Conservation (phyloP, 2,113 vertebrate species). For the Callocephalon fimbriatum region DNA sequence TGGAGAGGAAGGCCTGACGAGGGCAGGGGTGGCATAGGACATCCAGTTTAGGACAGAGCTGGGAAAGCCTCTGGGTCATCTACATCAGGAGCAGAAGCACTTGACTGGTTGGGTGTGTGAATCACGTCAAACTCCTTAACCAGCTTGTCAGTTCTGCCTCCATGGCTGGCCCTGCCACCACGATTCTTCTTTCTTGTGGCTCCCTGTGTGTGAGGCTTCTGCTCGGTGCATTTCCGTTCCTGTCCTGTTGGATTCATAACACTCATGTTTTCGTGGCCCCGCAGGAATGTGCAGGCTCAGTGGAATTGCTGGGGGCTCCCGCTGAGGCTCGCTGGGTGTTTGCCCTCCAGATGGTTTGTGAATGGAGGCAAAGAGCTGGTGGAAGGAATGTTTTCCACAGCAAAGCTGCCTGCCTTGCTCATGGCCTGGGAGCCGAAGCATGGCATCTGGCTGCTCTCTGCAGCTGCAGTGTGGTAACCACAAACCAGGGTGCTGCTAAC, state of each 20-base stretch:
- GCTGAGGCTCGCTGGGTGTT: neutral
- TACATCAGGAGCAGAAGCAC: conserved; percentile 94
- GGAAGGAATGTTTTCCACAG: neutral
- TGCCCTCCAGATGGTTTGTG: neutral
- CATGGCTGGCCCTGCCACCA: neutral
- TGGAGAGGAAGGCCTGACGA: conserved; percentile 87
- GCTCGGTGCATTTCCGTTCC: rapidly evolving
- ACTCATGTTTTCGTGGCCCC: neutral
- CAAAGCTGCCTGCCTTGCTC: neutral
- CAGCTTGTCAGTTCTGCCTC: neutral
- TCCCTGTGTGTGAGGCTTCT: neutral
- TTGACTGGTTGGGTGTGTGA: conserved; percentile 77
- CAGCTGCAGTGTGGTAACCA: rapidly evolving
- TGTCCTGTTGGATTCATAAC: neutral
- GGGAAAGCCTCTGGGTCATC: conserved; percentile 99
- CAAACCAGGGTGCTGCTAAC: neutral
- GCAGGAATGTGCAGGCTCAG: conserved; percentile 51
- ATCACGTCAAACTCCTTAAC: neutral
- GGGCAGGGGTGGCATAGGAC: conserved; percentile 84
- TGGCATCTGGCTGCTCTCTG: neutral
- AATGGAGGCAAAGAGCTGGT: neutral
- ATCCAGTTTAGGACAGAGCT: conserved; percentile 90
- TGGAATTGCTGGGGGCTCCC: neutral
- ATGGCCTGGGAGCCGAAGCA: rapidly evolving
- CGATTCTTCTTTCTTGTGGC: rapidly evolving